Evolutionary conservation across 2,797 vertebrate genomes (phyloP), one percentile per base, ranked within the genome.

Genomic region (Eleutherodactylus coqui): DNA sequence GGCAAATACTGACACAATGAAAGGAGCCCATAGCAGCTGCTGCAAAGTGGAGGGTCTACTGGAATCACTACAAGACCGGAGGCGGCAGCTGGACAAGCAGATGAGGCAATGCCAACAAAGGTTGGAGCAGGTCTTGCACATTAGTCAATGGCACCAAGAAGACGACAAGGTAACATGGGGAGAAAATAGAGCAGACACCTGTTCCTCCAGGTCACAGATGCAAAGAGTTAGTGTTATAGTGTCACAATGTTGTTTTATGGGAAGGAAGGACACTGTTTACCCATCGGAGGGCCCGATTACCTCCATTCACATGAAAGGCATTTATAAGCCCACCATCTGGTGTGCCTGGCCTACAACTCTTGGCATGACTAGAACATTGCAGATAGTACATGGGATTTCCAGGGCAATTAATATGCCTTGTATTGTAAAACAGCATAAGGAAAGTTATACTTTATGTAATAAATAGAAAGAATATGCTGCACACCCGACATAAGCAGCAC

Each of bases 1-100:
- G 86, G 85, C 91, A 88, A 95, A 93, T 84, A 91, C 86, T 0
- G 90, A 94, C 70, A 88, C 93, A 58, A 90, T 91, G 45, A 93
- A 92, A 60, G 92, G 91, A 80, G 96, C 95, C 83, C 93, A 89
- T 0, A 94, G 90, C 90, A 96, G 96, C 88, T 92, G 88, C 80
- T 78, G 93, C 88, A 96, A 94, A 92, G 95, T 99, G 21, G 96
- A 97, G 88, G 91, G 90, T 79, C 95, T 97, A 78, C 91, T 98
- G 86, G 97, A 98, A 94, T 87, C 91, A 69, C 94, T 99, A 0
- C 97, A 98, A 91, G 97, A 98, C 86, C 93, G 96, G 78, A 94
- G 97, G 43, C 88, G 95, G 78, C 95, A 93, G 34, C 90, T 95
- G 29, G 96, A 97, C 77, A 94, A 93, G 89, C 90, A 89, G 34